These are phyloP conservation scores for Coregonus clupeaformis DNA, from an alignment of 2,113 vertebrate species.

Conservation along the genomic window DNA sequence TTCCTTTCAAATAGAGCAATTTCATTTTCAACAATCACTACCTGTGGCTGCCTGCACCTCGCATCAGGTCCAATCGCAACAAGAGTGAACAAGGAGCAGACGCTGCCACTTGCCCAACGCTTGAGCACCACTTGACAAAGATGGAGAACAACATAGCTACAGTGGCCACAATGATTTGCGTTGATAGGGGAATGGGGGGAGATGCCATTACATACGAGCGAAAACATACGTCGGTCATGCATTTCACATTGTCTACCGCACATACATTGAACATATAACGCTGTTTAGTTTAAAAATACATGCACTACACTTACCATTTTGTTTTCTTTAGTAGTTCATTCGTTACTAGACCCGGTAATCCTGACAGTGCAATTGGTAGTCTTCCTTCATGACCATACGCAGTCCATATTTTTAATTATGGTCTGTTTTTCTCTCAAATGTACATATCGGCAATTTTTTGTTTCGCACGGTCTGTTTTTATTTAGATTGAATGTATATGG, in stretches of 20 bases:
- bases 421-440: conserved; percentile 15
- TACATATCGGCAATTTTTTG: conserved; percentile 54
- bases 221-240: conserved; percentile 13
- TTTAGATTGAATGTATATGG: conserved; percentile 29
- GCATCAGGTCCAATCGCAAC: conserved; percentile 8
- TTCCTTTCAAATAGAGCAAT: too few relatives aligned
- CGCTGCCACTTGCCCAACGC: not conserved
- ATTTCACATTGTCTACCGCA: conserved; percentile 7
- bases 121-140: not conserved
- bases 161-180: conserved; percentile 16
- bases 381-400: conserved; percentile 46
- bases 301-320: conserved; percentile 55
- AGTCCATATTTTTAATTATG: conserved; percentile 56
- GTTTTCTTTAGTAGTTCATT: conserved; percentile 35
- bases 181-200: not conserved
- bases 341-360: conserved; percentile 25
- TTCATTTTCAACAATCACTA: conserved; percentile 38
- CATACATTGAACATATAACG: conserved; percentile 11
- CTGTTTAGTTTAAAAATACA: not conserved
- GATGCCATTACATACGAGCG: conserved; percentile 13
- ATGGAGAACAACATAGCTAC: conserved; percentile 36
- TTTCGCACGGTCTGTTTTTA: not conserved
- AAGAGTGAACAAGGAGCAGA: conserved; percentile 38
- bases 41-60: conserved; percentile 63
- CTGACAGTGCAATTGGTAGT: conserved; percentile 49